These are phyloP conservation scores for Teinopalpus imperialis DNA, from an alignment of 2,888 invertebrate species.

Conservation along the genomic window DNA sequence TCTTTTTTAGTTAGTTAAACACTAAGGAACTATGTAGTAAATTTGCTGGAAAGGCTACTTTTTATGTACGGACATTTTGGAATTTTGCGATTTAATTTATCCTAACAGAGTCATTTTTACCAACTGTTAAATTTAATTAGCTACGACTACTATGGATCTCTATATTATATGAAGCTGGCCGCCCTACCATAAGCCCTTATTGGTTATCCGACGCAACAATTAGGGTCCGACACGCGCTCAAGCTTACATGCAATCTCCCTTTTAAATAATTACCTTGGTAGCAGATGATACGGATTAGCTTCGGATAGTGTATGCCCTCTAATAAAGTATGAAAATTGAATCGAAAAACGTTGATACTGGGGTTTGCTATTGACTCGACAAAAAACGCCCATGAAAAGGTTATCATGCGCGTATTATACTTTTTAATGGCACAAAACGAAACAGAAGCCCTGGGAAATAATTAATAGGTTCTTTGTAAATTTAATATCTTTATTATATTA, in stretches of 20 bases:
- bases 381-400: constrained; percentile 12
- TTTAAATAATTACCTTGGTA: constrained; percentile 77
- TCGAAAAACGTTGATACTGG: constrained; percentile 5
- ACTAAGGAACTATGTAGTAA: too few species aligned
- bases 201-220: constrained; percentile 73
- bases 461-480: too few species aligned
- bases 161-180: constrained; percentile 32
- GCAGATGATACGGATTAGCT: constrained; percentile 79
- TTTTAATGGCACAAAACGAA: not conserved
- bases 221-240: constrained; percentile 69
- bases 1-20: too few species aligned
- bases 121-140: too few species aligned
- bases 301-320: constrained; percentile 46
- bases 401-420: constrained; percentile 12
- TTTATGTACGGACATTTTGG: too few species aligned
- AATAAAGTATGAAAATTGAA: constrained; percentile 40
- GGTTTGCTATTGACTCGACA: constrained; percentile 11
- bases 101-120: too few species aligned
- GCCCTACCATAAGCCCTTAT: constrained; percentile 61
- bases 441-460: not conserved
- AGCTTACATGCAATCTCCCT: constrained; percentile 69
- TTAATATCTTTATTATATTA: too few species aligned
- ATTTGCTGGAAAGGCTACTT: too few species aligned
- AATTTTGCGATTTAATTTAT: too few species aligned
- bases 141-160: too few species aligned